Evolutionary conservation across 2,888 invertebrate genomes (phyloP), one percentile per base, ranked within the genome.

Genomic region (Aleiodes leptofemur): DNA sequence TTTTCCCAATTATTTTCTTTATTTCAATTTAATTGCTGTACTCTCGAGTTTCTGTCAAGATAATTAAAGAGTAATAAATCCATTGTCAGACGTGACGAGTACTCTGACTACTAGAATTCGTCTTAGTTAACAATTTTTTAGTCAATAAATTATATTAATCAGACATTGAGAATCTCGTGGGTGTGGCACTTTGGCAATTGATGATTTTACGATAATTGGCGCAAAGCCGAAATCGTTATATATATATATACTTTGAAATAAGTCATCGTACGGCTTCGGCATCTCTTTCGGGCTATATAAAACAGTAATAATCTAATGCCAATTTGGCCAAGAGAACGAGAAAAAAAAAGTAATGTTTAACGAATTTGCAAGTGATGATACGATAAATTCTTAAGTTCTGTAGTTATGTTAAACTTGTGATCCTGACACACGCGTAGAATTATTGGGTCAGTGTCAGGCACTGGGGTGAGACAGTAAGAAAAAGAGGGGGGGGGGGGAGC

Each of bases 401-500:
- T 43, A 43, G 43, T 9, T 43, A 43, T 64, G 16, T 13, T 34
- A 11, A 13, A 43, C 23, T 9, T 16, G 31, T 70, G 56, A 56
- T 38, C 14, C 23, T 31, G 34, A 53, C 38, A 9, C 50, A 70
- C 55, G 70, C 31, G 50, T 14, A 31, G 55, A 75, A 77, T 82
- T 80, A 82, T 81, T 80, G 79, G 85, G 85, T 84, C 84, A 85
- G 83, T 85, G 85, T 83, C 85, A 82, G 79, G 50, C 56, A 34
- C 69, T 76, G 48, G 74, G 73, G 43, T 69, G 55, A 23, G 73
- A 38, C 57, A 14, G 66, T 38, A 51, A 29, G n/a, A n/a, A n/a
- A n/a, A n/a, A n/a, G 71, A 23, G 75, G 76, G 74, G 76, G 78
- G 53, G 74, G 68, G 74, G 31, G 76, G 73, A 73, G 77, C 78